Base-by-base conservation (phyloP, 2,888 invertebrate species). In the Pristionchus fissidentatus region DNA sequence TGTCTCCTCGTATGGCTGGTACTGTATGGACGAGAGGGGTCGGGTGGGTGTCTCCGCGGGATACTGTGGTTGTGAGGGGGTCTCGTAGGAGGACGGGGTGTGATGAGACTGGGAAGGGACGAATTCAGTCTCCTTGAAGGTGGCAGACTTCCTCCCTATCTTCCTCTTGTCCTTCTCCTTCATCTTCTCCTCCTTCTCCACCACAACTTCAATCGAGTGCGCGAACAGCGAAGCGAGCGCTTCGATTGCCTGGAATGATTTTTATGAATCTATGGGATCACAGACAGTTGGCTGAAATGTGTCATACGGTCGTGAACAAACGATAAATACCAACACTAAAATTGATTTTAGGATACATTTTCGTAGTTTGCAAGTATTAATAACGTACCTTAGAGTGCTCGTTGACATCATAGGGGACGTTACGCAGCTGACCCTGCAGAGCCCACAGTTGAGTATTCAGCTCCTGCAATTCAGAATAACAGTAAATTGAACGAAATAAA, bases 311-410 rank as follows among this genome's bases (percentile, higher is more conserved):
- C n/a, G n/a, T n/a, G n/a, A n/a, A n/a, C n/a, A n/a, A n/a, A n/a
- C n/a, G n/a, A n/a, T n/a, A n/a, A n/a, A n/a, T n/a, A n/a, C n/a
- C n/a, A n/a, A n/a, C n/a, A n/a, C n/a, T n/a, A n/a, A n/a, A n/a
- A n/a, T n/a, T n/a, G n/a, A n/a, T n/a, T n/a, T n/a, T n/a, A n/a
- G n/a, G n/a, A n/a, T n/a, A n/a, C n/a, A n/a, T n/a, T n/a, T n/a
- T n/a, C n/a, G n/a, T n/a, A n/a, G n/a, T n/a, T n/a, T n/a, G n/a
- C n/a, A n/a, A n/a, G n/a, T n/a, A n/a, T n/a, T n/a, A n/a, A n/a
- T n/a, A n/a, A 62, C 35, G 19, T 7, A 66, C 66, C 66, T 66
- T 66, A 19, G 66, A 66, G 32, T 66, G 66, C 32, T 66, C 66
- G 32, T 66, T 66, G 7, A 66, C 66, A 38, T 66, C 66, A 32